Conservation (phyloP, 1,140 invertebrate species). For the Cyclina sinensis region DNA sequence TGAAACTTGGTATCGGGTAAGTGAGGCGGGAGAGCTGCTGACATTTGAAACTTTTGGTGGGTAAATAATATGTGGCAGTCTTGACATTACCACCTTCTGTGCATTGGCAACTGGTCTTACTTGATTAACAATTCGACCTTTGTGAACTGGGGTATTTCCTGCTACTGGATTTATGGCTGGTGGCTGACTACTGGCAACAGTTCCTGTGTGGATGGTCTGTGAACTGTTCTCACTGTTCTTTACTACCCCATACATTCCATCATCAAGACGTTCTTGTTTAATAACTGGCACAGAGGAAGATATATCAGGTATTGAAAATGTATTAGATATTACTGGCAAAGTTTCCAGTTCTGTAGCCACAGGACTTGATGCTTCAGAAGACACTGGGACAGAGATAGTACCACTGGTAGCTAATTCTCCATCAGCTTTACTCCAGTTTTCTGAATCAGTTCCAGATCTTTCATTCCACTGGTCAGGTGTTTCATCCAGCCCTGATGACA, state of each 20-base stretch:
- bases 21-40: not conserved
- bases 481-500: no score
- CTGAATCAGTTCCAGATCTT: not conserved
- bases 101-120: not conserved
- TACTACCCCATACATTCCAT: constrained; percentile 4
- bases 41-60: not conserved
- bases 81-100: constrained; percentile 15
- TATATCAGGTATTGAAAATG: not conserved
- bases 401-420: no score
- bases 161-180: not conserved
- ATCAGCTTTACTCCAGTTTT: not conserved
- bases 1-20: not conserved
- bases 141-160: not conserved
- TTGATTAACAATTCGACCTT: constrained; percentile 14
- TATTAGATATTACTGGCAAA: not conserved
- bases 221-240: not conserved
- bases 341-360: not conserved
- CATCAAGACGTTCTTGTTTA: constrained; percentile 32
- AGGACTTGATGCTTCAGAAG: not conserved
- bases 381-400: no score
- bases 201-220: no score
- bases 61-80: not conserved
- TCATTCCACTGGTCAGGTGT: no score
- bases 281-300: not conserved
- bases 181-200: not conserved